Evolutionary conservation across 2,888 invertebrate genomes (phyloP).

Genomic region (Harpagoxenus sublaevis): DNA sequence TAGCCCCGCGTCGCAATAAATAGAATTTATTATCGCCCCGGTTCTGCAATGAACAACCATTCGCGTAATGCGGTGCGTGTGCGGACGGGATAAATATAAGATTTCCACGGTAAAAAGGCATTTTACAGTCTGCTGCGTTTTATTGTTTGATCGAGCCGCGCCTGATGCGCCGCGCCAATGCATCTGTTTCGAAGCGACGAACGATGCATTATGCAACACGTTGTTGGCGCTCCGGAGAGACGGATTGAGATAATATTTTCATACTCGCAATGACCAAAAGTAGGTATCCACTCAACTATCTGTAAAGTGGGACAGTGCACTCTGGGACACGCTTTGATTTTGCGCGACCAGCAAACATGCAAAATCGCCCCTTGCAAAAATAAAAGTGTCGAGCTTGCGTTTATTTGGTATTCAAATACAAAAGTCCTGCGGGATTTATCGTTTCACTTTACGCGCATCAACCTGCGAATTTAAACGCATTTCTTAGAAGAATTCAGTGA

Average conservation of each 20-base stretch:
- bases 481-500: not conserved
- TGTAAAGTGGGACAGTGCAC: not conserved
- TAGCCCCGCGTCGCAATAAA: conserved; percentile 27
- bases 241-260: conserved; percentile 43
- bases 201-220: conserved; percentile 52
- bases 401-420: conserved; percentile 22
- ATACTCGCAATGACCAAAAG: conserved; percentile 26
- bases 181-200: conserved; percentile 32
- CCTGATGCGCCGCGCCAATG: not conserved
- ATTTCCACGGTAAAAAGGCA: conserved; percentile 21
- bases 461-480: not conserved
- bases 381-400: not conserved
- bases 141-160: conserved; percentile 25
- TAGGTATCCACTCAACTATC: not conserved
- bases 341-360: not conserved
- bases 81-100: conserved; percentile 34
- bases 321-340: conserved; percentile 5
- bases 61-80: not conserved
- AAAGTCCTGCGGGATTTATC: not conserved
- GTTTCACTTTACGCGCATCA: not conserved
- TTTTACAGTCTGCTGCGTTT: conserved; percentile 31
- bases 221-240: not conserved
- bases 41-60: conserved; percentile 16
- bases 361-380: conserved; percentile 19
- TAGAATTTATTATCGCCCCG: conserved; percentile 42